These are phyloP conservation scores for Sylvicola cinctus DNA, from an alignment of 2,888 invertebrate species.

Conservation along the genomic window DNA sequence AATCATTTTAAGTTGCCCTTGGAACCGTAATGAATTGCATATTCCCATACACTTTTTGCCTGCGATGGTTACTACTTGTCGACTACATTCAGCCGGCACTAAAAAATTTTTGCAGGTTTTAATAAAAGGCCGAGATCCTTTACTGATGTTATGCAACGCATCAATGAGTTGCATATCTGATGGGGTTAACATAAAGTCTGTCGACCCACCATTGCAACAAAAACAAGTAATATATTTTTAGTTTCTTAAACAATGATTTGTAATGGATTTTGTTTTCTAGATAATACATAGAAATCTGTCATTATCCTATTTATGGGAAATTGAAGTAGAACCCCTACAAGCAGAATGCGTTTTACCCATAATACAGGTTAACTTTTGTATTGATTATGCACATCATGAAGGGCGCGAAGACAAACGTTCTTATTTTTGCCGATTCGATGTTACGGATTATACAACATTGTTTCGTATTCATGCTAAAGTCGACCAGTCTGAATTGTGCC, in stretches of 20 bases:
- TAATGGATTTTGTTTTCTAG: constrained; percentile 27
- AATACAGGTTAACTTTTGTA: constrained; percentile 41
- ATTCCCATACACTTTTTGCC: constrained; percentile 63
- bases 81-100: constrained; percentile 64
- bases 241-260: not conserved
- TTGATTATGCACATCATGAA: constrained; percentile 29
- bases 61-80: constrained; percentile 60
- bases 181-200: constrained; percentile 37
- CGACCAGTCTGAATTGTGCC: constrained; percentile 70
- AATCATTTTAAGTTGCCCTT: constrained; percentile 61
- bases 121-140: constrained; percentile 36
- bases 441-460: constrained; percentile 67
- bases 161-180: constrained; percentile 35
- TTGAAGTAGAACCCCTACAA: constrained; percentile 40
- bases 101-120: constrained; percentile 70
- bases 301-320: constrained; percentile 70
- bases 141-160: constrained; percentile 28
- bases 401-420: constrained; percentile 20
- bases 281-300: constrained; percentile 50
- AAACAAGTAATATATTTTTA: constrained; percentile 28
- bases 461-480: constrained; percentile 50
- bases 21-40: constrained; percentile 50
- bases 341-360: constrained; percentile 32
- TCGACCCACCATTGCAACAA: constrained; percentile 40
- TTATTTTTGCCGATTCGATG: constrained; percentile 52